Conservation (phyloP, 1,140 invertebrate species). For the Papilio glaucus region DNA sequence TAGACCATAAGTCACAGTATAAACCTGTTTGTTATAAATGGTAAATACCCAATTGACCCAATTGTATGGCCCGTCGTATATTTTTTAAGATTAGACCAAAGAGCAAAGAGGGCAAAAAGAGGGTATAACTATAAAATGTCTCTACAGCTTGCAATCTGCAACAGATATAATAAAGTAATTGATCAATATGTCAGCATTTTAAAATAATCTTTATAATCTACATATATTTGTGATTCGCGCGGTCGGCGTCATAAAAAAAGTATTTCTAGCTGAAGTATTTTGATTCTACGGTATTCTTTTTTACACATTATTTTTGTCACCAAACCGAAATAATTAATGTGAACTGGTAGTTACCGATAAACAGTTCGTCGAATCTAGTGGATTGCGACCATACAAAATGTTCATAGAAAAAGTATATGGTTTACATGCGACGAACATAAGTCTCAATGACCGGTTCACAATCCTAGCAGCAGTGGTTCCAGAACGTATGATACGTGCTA, state of each 20-base stretch:
- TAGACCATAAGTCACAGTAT: too few relatives aligned
- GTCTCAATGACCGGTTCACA: slow-evolving; percentile 66
- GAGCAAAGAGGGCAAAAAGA: too few relatives aligned
- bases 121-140: too few relatives aligned
- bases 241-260: slow-evolving; percentile 35
- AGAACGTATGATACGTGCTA: slow-evolving; percentile 36
- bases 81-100: too few relatives aligned
- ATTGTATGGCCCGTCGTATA: too few relatives aligned
- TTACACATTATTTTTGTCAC: background rate
- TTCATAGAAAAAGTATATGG: slow-evolving; percentile 69
- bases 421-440: slow-evolving; percentile 62
- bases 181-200: background rate
- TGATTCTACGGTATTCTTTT: slow-evolving; percentile 31
- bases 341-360: background rate
- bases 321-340: background rate
- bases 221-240: slow-evolving; percentile 21
- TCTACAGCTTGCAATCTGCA: too few relatives aligned
- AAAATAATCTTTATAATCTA: background rate
- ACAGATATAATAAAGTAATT: slow-evolving; percentile 3
- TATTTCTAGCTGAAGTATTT: slow-evolving; percentile 17
- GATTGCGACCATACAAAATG: slow-evolving; percentile 50
- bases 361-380: background rate
- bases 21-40: too few relatives aligned
- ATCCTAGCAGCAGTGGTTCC: slow-evolving; percentile 52
- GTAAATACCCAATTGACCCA: too few relatives aligned